Percentiles rank a stretch among this genome's conserved stretches.
Evolutionary conservation across 2,888 invertebrate species (phyloP).

Genomic region (Aricia artaxerxes): DNA sequence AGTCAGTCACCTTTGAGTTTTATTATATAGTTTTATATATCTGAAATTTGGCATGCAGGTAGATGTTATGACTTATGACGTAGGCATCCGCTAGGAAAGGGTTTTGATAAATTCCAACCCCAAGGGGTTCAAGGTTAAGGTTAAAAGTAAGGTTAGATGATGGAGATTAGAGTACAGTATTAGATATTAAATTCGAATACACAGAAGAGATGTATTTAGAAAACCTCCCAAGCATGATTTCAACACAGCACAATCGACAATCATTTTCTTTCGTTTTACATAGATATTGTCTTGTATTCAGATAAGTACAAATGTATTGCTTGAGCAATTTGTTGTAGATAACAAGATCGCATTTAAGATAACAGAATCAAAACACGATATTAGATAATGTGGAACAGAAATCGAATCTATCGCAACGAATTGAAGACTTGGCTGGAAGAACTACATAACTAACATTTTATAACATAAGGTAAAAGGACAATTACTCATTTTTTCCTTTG

Average conservation of each 20-base stretch:
- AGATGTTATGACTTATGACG: too few relatives aligned
- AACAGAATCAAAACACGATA: conserved; percentile 11
- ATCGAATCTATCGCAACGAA: conserved; percentile 28
- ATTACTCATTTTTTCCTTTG: too few relatives aligned
- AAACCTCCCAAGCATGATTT: not conserved
- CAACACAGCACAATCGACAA: not conserved
- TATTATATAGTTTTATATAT: too few relatives aligned
- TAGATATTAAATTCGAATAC: not conserved
- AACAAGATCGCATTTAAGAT: conserved; percentile 26
- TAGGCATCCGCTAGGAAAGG: too few relatives aligned
- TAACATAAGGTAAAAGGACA: too few relatives aligned
- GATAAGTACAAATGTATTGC: conserved; percentile 16
- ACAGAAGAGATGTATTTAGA: not conserved
- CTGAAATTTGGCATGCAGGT: too few relatives aligned
- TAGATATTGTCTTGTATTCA: conserved; percentile 12
- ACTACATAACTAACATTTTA: too few relatives aligned
- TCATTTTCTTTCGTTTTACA: not conserved
- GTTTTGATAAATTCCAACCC: too few relatives aligned
- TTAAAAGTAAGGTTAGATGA: too few relatives aligned
- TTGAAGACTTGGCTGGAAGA: not conserved
- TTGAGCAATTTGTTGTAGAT: conserved; percentile 17
- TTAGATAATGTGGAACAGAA: conserved; percentile 13
- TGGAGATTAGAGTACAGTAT: too few relatives aligned
- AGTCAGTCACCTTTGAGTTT: too few relatives aligned
- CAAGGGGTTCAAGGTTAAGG: too few relatives aligned